Base-by-base conservation (phyloP, 2,888 invertebrate genomes). In the Archaeoteleia sp. region DNA sequence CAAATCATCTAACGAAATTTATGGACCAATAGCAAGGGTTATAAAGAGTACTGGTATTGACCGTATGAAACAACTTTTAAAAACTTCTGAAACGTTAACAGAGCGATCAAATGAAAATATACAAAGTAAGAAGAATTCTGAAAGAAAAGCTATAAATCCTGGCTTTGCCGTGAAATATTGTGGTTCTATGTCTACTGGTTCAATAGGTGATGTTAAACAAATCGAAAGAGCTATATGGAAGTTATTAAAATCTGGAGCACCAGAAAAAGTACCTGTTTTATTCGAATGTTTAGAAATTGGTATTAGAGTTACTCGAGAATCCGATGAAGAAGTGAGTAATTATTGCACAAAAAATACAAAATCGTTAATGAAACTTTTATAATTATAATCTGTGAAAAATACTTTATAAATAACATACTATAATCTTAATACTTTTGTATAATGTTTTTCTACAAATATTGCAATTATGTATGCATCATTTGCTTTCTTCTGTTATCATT, bases 251-350 rank as follows among this genome's bases (percentile, higher is more conserved):
- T 74, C 77, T 0, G 73, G 74, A 32, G 74, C 79, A 53, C 54
- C 74, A 14, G 74, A 80, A 34, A 80, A 82, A 70, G 78, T 84
- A 65, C 67, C 81, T 51, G 86, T 87, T 7, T 78, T 78, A 66
- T 86, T 89, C 70, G 88, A 88, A 77, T 86, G 88, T 58, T 86
- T 87, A 17, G 88, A 89, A 76, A 84, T 89, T 60, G 88, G 87
- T 10, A 84, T 89, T 23, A 86, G 85, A 77, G 81, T 88, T 13
- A 76, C 85, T 20, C 82, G 81, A 57, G 77, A 81, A 17, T 78
- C 78, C 29, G 85, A 85, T 30, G 80, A 82, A 20, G 78, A 83
- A 71, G 87, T 88, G 78, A 79, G 70, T 67, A 27, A 2, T n/a
- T 1, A 5, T 2, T 1, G n/a, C 6, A 29, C 29, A 29, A 29